Conservation (phyloP, 2,888 invertebrate species). For the Heliconius ethilla region DNA sequence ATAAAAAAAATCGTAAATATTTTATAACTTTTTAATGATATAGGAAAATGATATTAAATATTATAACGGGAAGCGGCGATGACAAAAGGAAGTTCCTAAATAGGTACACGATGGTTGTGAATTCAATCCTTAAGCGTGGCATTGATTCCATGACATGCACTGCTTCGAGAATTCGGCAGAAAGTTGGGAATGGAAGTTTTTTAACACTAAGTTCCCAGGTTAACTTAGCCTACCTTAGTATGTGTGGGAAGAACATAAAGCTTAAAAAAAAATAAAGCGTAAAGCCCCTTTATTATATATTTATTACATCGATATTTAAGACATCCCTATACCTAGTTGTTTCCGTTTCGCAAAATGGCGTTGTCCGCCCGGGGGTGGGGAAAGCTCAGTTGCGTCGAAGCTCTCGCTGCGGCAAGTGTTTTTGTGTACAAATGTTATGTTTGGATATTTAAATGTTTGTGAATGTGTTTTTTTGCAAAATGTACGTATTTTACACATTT, state of each 20-base stretch:
- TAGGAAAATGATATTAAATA: not conserved
- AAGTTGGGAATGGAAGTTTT: no score
- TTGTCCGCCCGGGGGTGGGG: constrained; percentile 44
- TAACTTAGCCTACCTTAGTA: no score
- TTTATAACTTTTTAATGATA: not conserved
- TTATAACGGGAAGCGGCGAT: no score
- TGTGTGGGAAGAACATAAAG: no score
- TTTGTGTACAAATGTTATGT: constrained; percentile 4
- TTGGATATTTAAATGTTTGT: not conserved
- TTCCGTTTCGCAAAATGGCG: constrained; percentile 46
- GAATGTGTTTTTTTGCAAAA: not conserved
- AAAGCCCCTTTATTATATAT: not conserved
- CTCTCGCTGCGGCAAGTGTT: constrained; percentile 47
- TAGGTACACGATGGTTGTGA: not conserved
- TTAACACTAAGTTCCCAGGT: no score
- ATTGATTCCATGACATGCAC: no score
- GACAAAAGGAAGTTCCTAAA: not conserved
- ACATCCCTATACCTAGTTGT: constrained; percentile 8
- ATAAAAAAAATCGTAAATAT: not conserved
- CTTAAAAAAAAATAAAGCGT: no score
- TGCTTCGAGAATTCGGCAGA: no score
- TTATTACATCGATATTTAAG: constrained; percentile 17
- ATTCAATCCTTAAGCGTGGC: not conserved
- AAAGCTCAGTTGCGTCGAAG: constrained; percentile 57
- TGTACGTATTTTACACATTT: not conserved